A percentile compares a stretch with the other conserved stretches of the same genome.
Evolutionary conservation across 2,113 vertebrate species (phyloP).

Genomic region (Malurus elegans): DNA sequence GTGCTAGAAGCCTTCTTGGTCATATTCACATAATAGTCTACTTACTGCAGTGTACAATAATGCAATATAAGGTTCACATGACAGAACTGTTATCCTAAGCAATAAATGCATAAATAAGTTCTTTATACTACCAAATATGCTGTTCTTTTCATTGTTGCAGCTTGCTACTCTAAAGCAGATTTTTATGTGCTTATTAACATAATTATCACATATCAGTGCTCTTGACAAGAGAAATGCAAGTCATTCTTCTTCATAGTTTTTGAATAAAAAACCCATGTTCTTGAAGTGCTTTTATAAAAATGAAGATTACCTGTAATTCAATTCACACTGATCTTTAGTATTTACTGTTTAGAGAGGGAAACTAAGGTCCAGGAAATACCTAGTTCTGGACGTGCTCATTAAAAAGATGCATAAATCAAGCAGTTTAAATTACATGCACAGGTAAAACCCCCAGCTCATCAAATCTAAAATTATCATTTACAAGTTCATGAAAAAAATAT

Average conservation of each 20-base stretch:
- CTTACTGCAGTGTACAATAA: not conserved
- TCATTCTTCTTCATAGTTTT: not conserved
- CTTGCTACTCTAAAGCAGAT: not conserved
- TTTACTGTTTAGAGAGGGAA: not conserved
- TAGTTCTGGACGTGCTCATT: not conserved
- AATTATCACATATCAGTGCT: not conserved
- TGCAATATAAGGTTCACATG: not conserved
- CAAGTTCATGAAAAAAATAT: not conserved
- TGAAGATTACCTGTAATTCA: not conserved
- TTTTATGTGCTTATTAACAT: not conserved
- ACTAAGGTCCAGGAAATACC: not conserved
- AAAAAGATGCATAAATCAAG: not conserved
- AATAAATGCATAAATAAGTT: slow-evolving; percentile 20
- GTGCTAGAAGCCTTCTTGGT: not conserved
- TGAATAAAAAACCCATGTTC: not conserved
- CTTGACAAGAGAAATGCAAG: not conserved
- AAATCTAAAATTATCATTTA: not conserved
- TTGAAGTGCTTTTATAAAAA: not conserved
- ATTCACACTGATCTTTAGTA: not conserved
- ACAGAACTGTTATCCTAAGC: not conserved
- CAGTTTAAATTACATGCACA: not conserved
- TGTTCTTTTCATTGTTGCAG: not conserved
- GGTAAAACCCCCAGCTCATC: not conserved
- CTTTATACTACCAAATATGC: not conserved
- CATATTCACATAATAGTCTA: not conserved